phyloP scores from a whole-genome alignment of 2,797 vertebrate genomes.

The Erpetoichthys calabaricus region DNA sequence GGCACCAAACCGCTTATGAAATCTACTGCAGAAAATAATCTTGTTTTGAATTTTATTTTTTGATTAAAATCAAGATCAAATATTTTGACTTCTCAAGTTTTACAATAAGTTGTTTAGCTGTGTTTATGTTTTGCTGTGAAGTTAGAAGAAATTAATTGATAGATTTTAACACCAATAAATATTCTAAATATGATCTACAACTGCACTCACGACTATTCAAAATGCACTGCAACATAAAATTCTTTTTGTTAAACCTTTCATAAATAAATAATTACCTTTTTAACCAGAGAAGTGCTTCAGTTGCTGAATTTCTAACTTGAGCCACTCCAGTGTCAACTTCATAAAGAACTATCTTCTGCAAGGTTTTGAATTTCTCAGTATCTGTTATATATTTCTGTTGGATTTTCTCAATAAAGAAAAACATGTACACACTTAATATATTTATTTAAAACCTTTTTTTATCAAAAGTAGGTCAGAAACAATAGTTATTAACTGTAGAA shows the following conservation, averaged over 20 bases:
- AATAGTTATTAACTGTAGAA: no score
- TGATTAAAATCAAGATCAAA: no score
- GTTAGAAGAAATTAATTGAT: no score
- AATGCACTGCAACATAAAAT: not conserved
- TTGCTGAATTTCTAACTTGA: constrained; percentile 83
- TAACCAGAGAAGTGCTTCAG: constrained; percentile 90
- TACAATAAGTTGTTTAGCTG: no score
- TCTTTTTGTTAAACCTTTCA: not conserved
- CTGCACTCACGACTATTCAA: not conserved
- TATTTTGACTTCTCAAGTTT: no score
- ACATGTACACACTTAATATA: not conserved
- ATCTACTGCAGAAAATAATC: no score
- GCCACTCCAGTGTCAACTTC: constrained; percentile 65
- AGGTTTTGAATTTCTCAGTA: constrained; percentile 66
- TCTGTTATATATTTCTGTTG: constrained; percentile 88
- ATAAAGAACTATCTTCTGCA: constrained; percentile 87
- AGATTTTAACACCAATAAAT: no score
- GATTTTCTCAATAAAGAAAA: constrained; percentile 63
- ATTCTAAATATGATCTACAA: not conserved
- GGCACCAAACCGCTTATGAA: no score
- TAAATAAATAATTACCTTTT: constrained; percentile 42
- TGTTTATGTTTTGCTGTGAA: no score
- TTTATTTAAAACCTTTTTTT: no score
- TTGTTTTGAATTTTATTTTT: no score
- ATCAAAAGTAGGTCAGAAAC: no score